A percentile compares a stretch with the other conserved stretches of the same genome.
phyloP scores from a whole-genome alignment of 2,888 invertebrate species.

The Panzeria rudis region DNA sequence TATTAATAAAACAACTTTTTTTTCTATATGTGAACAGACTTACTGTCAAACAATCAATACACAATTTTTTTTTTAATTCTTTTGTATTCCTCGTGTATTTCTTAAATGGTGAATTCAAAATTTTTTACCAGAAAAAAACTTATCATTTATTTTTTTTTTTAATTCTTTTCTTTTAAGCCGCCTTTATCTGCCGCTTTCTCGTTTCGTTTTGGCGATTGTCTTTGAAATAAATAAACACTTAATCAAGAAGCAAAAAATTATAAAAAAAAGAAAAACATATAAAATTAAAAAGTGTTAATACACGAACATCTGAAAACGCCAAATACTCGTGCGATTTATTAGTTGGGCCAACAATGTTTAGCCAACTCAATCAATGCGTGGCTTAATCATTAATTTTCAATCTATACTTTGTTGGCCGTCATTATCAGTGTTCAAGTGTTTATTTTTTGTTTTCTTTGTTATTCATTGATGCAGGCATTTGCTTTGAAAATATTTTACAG shows the following conservation, averaged over 20 bases:
- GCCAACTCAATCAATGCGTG: conserved; percentile 46
- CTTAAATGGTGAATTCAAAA: conserved; percentile 56
- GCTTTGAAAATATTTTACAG: conserved; percentile 30
- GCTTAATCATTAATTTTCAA: conserved; percentile 55
- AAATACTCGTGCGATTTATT: conserved; percentile 56
- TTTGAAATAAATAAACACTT: conserved; percentile 55
- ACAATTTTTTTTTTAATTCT: conserved; percentile 28
- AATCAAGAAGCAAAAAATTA: conserved; percentile 37
- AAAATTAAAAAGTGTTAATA: conserved; percentile 58
- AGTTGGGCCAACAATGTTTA: conserved; percentile 28
- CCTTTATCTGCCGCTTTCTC: conserved; percentile 69
- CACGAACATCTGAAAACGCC: conserved; percentile 58
- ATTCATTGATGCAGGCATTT: conserved; percentile 39
- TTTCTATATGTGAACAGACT: conserved; percentile 17
- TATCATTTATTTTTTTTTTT: conserved; percentile 36
- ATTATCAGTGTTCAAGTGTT: conserved; percentile 33
- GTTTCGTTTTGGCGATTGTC: conserved; percentile 55
- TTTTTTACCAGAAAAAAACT: conserved; percentile 25
- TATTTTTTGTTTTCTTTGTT: conserved; percentile 18
- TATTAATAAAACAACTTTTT: conserved; percentile 46
- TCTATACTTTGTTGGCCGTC: conserved; percentile 48
- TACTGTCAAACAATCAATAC: not conserved
- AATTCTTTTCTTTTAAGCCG: conserved; percentile 56
- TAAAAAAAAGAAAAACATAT: conserved; percentile 14
- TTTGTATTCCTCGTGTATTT: conserved; percentile 51